These are phyloP conservation scores for Mythimna loreyi DNA, from an alignment of 2,888 invertebrate species.

Conservation along the genomic window DNA sequence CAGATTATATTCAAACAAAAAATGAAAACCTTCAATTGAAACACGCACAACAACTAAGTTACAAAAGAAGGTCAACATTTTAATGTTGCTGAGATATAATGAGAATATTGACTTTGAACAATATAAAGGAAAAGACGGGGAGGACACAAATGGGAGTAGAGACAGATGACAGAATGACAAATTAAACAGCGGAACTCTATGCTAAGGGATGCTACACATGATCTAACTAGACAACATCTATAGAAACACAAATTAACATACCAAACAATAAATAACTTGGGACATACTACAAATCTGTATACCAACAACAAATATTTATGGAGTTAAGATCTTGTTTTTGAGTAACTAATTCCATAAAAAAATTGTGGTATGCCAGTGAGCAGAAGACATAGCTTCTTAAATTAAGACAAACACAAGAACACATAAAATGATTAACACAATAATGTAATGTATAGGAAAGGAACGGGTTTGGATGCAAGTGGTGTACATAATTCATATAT, in stretches of 20 bases:
- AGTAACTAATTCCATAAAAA: conserved; percentile 30
- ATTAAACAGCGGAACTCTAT: conserved; percentile 66
- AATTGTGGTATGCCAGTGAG: conserved; percentile 43
- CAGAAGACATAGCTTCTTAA: conserved; percentile 40
- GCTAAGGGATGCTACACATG: conserved; percentile 68
- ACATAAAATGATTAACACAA: conserved; percentile 66
- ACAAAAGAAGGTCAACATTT: conserved; percentile 82
- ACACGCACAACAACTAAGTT: conserved; percentile 69
- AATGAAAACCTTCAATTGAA: conserved; percentile 81
- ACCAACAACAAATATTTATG: conserved; percentile 47
- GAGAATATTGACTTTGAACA: conserved; percentile 72
- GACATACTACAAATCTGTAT: conserved; percentile 45
- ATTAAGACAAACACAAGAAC: conserved; percentile 53
- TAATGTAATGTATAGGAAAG: conserved; percentile 71
- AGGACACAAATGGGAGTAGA: conserved; percentile 63
- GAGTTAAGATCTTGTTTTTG: conserved; percentile 29
- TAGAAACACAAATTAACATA: conserved; percentile 63
- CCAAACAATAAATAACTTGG: conserved; percentile 60
- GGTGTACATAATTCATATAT: conserved; percentile 84
- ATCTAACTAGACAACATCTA: conserved; percentile 70
- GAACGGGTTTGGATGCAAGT: conserved; percentile 86
- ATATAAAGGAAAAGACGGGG: conserved; percentile 71
- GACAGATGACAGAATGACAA: conserved; percentile 65
- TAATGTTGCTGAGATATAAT: conserved; percentile 64
- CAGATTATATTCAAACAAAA: conserved; percentile 68